phyloP scores from a whole-genome alignment of 2,888 invertebrate species.

The Dermolepida albohirtum region DNA sequence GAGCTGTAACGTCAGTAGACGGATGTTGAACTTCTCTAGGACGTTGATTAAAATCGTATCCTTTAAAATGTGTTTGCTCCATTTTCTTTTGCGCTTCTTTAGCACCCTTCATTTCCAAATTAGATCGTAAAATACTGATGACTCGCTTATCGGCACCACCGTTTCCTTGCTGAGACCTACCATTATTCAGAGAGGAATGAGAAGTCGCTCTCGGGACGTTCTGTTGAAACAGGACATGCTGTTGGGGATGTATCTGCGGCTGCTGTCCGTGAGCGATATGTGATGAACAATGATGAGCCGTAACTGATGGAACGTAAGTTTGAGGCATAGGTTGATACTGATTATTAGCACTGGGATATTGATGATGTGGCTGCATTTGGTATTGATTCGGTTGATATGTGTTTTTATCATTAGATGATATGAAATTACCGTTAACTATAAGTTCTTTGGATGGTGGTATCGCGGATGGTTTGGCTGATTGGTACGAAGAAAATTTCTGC shows the following conservation, averaged over 20 bases:
- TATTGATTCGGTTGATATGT: conserved; percentile 56
- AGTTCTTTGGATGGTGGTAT: conserved; percentile 46
- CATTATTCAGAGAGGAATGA: conserved; percentile 52
- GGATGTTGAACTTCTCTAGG: conserved; percentile 61
- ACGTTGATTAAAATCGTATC: conserved; percentile 50
- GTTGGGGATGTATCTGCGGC: conserved; percentile 50
- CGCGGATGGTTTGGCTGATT: conserved; percentile 46
- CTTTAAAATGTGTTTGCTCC: conserved; percentile 59
- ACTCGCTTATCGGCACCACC: conserved; percentile 68
- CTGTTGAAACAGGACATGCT: conserved; percentile 49
- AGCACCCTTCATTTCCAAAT: conserved; percentile 75
- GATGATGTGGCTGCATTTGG: conserved; percentile 45
- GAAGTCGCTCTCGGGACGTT: conserved; percentile 55
- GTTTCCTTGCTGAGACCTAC: conserved; percentile 43
- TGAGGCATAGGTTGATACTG: conserved; percentile 57
- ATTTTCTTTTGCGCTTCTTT: conserved; percentile 69
- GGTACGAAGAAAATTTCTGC: conserved; percentile 66
- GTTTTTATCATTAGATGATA: conserved; percentile 44
- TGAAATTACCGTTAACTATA: conserved; percentile 52
- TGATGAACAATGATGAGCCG: conserved; percentile 57
- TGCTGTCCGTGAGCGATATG: conserved; percentile 51
- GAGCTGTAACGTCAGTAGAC: conserved; percentile 63
- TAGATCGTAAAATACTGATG: conserved; percentile 77
- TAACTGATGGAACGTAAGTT: conserved; percentile 60
- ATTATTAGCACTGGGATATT: conserved; percentile 43